A percentile compares a stretch with the other conserved stretches of the same genome.
These are phyloP conservation scores for Sphaerolaimus hirsutus DNA, from an alignment of 2,888 invertebrate species.

Conservation along the genomic window DNA sequence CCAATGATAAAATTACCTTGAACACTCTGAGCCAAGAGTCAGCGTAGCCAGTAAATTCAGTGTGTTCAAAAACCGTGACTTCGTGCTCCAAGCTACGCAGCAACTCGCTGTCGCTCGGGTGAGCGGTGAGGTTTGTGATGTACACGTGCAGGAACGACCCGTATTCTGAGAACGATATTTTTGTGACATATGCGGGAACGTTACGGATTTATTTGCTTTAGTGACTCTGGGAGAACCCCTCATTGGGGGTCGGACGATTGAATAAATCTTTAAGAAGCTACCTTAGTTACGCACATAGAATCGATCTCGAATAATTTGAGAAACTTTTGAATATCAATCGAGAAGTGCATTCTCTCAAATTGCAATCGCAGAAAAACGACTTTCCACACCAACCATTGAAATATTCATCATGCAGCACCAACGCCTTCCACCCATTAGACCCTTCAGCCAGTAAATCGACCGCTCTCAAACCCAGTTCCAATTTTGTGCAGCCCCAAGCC, in stretches of 20 bases:
- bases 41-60: slow-evolving; percentile 18
- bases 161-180: slow-evolving; percentile 17
- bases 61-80: slow-evolving; percentile 21
- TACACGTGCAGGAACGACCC: slow-evolving; percentile 21
- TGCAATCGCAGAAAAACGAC: too few species aligned
- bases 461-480: slow-evolving; percentile 67
- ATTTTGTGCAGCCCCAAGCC: slow-evolving; percentile 57
- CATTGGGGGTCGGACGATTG: too few species aligned
- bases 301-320: too few species aligned
- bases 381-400: slow-evolving; percentile 48
- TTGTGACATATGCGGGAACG: too few species aligned
- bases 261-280: too few species aligned
- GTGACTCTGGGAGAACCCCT: too few species aligned
- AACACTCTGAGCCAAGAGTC: slow-evolving; percentile 16
- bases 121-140: slow-evolving; percentile 18
- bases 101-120: slow-evolving; percentile 3
- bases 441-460: slow-evolving; percentile 64
- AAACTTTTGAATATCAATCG: too few species aligned
- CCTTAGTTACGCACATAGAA: too few species aligned
- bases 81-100: slow-evolving; percentile 20
- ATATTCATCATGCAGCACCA: slow-evolving; percentile 66
- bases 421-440: slow-evolving; percentile 71
- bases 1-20: too few species aligned
- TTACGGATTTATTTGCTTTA: too few species aligned
- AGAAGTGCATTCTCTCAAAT: too few species aligned